Conservation (phyloP, 2,888 invertebrate species). For the Lasioglossum marginatum region DNA sequence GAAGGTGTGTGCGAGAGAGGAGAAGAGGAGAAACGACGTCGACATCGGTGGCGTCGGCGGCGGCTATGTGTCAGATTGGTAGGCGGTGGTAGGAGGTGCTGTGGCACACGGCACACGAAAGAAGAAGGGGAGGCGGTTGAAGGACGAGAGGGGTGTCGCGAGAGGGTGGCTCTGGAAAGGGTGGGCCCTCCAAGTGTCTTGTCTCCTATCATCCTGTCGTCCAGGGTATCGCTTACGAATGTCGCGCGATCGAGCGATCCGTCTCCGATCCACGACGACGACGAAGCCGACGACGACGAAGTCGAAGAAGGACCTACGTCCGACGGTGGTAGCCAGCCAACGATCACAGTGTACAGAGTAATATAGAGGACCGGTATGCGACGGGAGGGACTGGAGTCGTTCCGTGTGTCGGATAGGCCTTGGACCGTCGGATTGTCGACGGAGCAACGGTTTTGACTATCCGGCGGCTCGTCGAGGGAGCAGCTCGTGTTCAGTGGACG, state of each 20-base stretch:
- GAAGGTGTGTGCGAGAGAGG: conserved; percentile 13
- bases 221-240: conserved; percentile 81
- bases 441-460: conserved; percentile 46
- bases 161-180: conserved; percentile 75
- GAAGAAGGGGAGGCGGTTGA: conserved; percentile 53
- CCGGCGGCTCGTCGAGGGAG: conserved; percentile 18
- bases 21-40: conserved; percentile 18
- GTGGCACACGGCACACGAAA: conserved; percentile 18
- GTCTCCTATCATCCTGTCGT: conserved; percentile 81
- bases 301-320: conserved; percentile 53
- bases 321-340: conserved; percentile 59
- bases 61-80: conserved; percentile 54
- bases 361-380: conserved; percentile 44
- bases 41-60: conserved; percentile 7
- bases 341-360: conserved; percentile 10
- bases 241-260: conserved; percentile 81
- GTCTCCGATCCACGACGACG: conserved; percentile 74
- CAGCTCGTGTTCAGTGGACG: conserved; percentile 31
- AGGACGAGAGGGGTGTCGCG: conserved; percentile 68
- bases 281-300: not conserved
- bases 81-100: conserved; percentile 45
- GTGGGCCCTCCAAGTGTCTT: conserved; percentile 78
- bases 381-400: conserved; percentile 33
- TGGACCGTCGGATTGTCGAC: conserved; percentile 40
- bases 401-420: conserved; percentile 56